phyloP scores from a whole-genome alignment of 2,888 invertebrate genomes.

The Pheosia gnoma region DNA sequence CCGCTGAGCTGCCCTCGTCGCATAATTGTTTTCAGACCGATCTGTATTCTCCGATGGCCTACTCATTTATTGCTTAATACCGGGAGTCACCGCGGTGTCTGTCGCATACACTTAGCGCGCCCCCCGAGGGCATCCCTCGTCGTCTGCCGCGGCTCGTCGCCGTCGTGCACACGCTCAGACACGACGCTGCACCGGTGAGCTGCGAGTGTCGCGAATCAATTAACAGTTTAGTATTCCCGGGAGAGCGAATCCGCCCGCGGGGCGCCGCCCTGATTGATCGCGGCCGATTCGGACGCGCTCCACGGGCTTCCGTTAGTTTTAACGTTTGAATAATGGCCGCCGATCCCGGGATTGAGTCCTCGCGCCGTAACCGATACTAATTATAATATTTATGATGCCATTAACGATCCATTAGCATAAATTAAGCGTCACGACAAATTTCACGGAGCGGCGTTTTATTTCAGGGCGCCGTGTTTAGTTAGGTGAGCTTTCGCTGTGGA shows the following conservation, averaged over 20 bases:
- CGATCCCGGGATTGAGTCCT: conserved; percentile 20
- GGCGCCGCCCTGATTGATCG: conserved; percentile 15
- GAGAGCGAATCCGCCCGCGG: conserved; percentile 19
- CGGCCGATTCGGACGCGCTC: conserved; percentile 8
- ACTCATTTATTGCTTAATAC: conserved; percentile 46
- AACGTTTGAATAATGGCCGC: conserved; percentile 14
- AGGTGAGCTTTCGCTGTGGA: conserved; percentile 44
- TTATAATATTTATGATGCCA: conserved; percentile 60
- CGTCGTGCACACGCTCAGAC: background rate
- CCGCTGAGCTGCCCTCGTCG: no score
- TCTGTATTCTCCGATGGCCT: conserved; percentile 28
- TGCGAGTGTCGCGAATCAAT: conserved; percentile 32
- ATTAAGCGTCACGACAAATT: conserved; percentile 71
- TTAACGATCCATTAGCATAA: conserved; percentile 76
- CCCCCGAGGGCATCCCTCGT: background rate
- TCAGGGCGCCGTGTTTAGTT: conserved; percentile 54
- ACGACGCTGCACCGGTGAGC: background rate
- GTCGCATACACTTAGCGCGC: conserved; percentile 30
- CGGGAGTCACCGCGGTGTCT: conserved; percentile 23
- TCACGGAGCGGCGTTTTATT: conserved; percentile 49
- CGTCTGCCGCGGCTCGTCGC: background rate
- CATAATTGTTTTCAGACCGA: conserved; percentile 18
- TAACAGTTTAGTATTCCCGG: conserved; percentile 45
- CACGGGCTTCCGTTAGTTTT: conserved; percentile 10
- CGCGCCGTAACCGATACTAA: conserved; percentile 50